Evolutionary conservation across 2,888 invertebrate species (phyloP).

Genomic region (Macrophya alboannulata): DNA sequence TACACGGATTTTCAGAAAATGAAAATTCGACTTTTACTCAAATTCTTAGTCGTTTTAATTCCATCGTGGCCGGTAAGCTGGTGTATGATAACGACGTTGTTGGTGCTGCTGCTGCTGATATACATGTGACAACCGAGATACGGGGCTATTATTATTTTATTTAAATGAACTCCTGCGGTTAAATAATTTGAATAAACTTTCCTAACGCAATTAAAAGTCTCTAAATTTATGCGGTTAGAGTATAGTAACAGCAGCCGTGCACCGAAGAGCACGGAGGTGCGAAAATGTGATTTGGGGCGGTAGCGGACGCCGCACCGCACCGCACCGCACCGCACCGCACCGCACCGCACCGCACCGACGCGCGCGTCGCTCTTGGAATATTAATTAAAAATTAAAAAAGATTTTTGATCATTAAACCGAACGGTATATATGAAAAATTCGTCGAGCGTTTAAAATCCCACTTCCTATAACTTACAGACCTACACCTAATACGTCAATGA

Average conservation of each 20-base stretch:
- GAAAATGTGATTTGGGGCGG: conserved; percentile 50
- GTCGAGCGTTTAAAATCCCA: conserved; percentile 25
- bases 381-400: conserved; percentile 72
- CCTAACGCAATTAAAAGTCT: conserved; percentile 73
- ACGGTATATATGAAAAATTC: conserved; percentile 13
- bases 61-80: neutral
- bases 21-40: neutral
- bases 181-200: conserved; percentile 75
- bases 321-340: conserved; percentile 52
- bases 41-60: neutral
- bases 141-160: conserved; percentile 48
- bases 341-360: conserved; percentile 57
- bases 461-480: neutral
- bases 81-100: neutral
- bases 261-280: conserved; percentile 34
- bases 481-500: neutral
- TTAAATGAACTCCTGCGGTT: conserved; percentile 60
- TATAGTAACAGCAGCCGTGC: conserved; percentile 57
- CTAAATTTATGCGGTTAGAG: conserved; percentile 70
- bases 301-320: conserved; percentile 53
- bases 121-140: neutral
- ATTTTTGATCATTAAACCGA: conserved; percentile 29
- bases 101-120: neutral
- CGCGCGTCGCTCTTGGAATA: conserved; percentile 65
- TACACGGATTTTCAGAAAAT: neutral